Percentiles rank a stretch among this genome's conserved stretches.
phyloP scores from a whole-genome alignment of 2,113 vertebrate genomes.

The Pavo muticus region DNA sequence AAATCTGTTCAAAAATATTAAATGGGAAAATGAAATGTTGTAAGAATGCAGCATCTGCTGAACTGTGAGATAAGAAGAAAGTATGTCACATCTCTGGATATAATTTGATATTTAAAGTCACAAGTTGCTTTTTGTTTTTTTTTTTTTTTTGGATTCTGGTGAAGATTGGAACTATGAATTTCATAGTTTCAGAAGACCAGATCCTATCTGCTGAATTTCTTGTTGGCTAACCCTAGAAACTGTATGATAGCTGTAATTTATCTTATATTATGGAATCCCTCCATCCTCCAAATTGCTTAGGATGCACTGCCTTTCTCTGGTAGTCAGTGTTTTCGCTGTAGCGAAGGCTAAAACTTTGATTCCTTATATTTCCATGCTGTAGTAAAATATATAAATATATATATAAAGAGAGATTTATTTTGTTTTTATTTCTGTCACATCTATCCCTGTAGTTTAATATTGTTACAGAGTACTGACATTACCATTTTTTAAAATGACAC shows the following conservation, averaged over 20 bases:
- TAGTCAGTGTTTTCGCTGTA: background rate
- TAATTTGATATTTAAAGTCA: background rate
- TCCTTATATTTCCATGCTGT: background rate
- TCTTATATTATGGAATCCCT: background rate
- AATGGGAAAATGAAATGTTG: background rate
- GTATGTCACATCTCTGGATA: background rate
- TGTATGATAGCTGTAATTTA: background rate
- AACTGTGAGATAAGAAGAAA: background rate
- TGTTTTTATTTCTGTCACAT: background rate
- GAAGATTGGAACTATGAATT: background rate
- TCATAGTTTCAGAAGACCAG: background rate
- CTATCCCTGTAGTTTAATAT: background rate
- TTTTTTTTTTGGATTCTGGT: background rate
- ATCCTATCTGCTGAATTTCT: background rate
- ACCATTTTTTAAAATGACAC: background rate
- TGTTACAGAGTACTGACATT: background rate
- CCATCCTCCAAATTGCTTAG: background rate
- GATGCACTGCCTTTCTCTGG: background rate
- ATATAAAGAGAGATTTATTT: background rate
- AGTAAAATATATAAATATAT: background rate
- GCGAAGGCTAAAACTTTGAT: background rate
- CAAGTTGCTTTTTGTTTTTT: background rate
- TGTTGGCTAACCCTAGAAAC: background rate
- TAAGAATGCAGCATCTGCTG: background rate
- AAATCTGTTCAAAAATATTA: background rate